Base-by-base conservation (phyloP, 2,888 invertebrate species). In the Macroteleia sp. region DNA sequence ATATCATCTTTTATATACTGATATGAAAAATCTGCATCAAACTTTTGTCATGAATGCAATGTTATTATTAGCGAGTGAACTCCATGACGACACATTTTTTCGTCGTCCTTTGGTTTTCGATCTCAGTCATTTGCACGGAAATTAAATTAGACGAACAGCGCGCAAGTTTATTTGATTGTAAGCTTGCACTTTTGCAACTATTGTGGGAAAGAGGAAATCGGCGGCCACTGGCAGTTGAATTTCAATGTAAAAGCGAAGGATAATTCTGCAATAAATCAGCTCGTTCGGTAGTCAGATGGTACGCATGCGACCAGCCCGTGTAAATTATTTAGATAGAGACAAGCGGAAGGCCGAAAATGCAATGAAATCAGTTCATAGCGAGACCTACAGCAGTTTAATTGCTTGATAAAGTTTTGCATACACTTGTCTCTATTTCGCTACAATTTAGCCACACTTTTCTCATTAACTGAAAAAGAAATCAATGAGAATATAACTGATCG, bases 241-340 rank as follows among this genome's bases (percentile, higher is more conserved):
- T 62, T 76, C 56, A 56, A 28, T 30, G 46, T 62, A 64, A 64
- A 70, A 56, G 57, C 52, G 57, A 52, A 57, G 57, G 70, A 64
- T 76, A 64, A 76, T 70, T 76, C 32, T 32, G 41, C 50, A 46
- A 70, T 76, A 76, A 70, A 70, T 76, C 69, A 76, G 59, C 57
- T 57, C 44, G 69, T 57, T 69, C 19, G 42, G 9, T 32, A 57
- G 48, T 57, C 48, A 36, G 48, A 50, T 52, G 59, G 59, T 50
- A 50, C 36, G 39, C 52, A 56, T 54, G 69, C 34, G 17, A 62
- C n/a, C 36, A 19, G 41, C 36, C 14, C 42, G 62, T 50, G 62
- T 59, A 59, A 62, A 62, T 62, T 62, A 69, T 64, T 22, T 30
- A 25, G 36, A 57, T 25, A 42, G 69, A 46, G 54, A 76, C 69